Evolutionary conservation across 2,797 vertebrate genomes (phyloP).

Genomic region (Centroberyx gerrardi): DNA sequence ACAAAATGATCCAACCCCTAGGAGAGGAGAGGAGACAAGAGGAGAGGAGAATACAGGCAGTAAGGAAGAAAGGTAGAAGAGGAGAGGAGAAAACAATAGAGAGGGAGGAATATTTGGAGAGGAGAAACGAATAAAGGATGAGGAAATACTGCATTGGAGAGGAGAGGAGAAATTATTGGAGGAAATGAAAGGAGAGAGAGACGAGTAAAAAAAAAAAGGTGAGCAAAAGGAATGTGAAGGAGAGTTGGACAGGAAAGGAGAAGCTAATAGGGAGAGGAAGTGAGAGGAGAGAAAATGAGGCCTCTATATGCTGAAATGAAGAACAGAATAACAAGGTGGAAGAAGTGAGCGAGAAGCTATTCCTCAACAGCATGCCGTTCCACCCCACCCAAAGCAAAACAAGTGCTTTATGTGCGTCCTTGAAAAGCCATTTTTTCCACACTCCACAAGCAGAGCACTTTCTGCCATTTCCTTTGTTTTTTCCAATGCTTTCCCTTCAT

Average conservation of each 20-base stretch:
- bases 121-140: slow-evolving; percentile 9
- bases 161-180: background rate
- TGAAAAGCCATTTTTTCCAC: background rate
- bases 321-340: too few relatives aligned
- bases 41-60: background rate
- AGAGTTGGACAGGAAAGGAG: slow-evolving; percentile 1
- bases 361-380: too few relatives aligned
- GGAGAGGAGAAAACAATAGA: too few relatives aligned
- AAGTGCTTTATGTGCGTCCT: background rate
- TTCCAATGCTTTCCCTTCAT: background rate
- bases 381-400: background rate
- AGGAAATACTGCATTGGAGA: background rate
- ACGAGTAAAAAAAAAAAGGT: slow-evolving; percentile 3
- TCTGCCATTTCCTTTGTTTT: background rate
- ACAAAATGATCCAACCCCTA: too few relatives aligned
- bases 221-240: background rate
- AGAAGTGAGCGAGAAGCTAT: background rate
- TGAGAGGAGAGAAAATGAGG: too few relatives aligned
- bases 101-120: slow-evolving; percentile 4
- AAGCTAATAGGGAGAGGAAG: background rate
- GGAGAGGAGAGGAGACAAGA: background rate
- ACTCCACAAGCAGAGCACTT: background rate
- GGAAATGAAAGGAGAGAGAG: background rate
- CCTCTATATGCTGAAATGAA: too few relatives aligned
- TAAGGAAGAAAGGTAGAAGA: too few relatives aligned